These are phyloP conservation scores for Hypanus sabinus DNA, from an alignment of 2,113 vertebrate species.

Conservation along the genomic window DNA sequence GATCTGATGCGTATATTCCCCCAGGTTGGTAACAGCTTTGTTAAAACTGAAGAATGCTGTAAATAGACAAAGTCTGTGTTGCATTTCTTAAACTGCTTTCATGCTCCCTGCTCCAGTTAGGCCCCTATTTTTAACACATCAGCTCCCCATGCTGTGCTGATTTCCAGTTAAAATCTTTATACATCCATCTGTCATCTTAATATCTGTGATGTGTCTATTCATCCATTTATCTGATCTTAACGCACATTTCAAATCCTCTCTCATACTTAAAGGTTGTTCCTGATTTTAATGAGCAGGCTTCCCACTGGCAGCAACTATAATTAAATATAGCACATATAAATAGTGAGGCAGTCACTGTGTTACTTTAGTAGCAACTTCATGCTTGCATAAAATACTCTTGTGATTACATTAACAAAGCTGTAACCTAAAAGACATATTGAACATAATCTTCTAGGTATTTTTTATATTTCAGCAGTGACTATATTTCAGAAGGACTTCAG, in stretches of 20 bases:
- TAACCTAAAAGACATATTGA: neutral
- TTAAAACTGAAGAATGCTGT: neutral
- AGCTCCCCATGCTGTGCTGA: neutral
- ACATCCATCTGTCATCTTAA: neutral
- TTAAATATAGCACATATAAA: neutral
- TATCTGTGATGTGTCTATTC: neutral
- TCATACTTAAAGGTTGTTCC: neutral
- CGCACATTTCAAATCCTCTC: neutral
- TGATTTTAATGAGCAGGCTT: neutral
- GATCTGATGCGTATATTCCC: slow-evolving; percentile 4
- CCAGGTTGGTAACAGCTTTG: slow-evolving; percentile 16
- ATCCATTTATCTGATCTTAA: neutral
- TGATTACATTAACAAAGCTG: neutral
- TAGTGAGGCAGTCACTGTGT: neutral
- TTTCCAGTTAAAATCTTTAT: neutral
- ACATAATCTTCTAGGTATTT: neutral
- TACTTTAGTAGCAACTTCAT: neutral
- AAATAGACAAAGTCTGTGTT: neutral
- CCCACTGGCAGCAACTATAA: neutral
- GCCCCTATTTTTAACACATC: neutral
- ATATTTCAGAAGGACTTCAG: neutral
- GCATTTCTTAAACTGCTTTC: slow-evolving; percentile 4
- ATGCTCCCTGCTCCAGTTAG: neutral
- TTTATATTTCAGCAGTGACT: neutral
- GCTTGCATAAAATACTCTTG: neutral